These are phyloP conservation scores for Spea hammondii DNA, from an alignment of 2,797 vertebrate genomes.

Conservation along the genomic window DNA sequence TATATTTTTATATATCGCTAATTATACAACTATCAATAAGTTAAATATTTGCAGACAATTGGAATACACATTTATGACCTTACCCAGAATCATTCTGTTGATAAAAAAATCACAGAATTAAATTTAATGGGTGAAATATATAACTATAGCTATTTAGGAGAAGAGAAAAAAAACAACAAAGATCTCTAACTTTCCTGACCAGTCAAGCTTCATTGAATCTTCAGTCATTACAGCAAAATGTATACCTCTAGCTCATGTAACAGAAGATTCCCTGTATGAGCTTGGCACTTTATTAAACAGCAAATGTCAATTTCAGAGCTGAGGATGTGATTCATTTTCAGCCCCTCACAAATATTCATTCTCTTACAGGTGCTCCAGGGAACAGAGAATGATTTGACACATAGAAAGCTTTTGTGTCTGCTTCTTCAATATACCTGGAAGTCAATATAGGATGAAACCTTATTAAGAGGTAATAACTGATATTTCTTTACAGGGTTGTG, in stretches of 20 bases:
- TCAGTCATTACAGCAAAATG: constrained; percentile 17
- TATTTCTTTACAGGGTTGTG: constrained; percentile 34
- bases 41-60: no score
- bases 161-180: background rate
- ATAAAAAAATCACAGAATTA: no score
- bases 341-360: constrained; percentile 28
- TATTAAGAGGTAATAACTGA: constrained; percentile 51
- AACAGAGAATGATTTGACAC: constrained; percentile 39
- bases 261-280: constrained; percentile 38
- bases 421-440: constrained; percentile 38
- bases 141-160: no score
- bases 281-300: constrained; percentile 46
- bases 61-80: no score
- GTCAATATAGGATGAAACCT: constrained; percentile 40
- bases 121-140: no score
- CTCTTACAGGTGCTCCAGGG: constrained; percentile 33
- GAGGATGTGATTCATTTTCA: constrained; percentile 47
- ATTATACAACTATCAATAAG: no score
- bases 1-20: no score
- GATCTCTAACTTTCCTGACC: constrained; percentile 3
- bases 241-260: constrained; percentile 21
- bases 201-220: constrained; percentile 10
- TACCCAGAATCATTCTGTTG: no score
- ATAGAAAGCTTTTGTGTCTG: constrained; percentile 45
- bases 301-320: constrained; percentile 42